These are phyloP conservation scores for Sigmodon hispidus DNA, from an alignment of 2,113 vertebrate genomes.

Conservation along the genomic window DNA sequence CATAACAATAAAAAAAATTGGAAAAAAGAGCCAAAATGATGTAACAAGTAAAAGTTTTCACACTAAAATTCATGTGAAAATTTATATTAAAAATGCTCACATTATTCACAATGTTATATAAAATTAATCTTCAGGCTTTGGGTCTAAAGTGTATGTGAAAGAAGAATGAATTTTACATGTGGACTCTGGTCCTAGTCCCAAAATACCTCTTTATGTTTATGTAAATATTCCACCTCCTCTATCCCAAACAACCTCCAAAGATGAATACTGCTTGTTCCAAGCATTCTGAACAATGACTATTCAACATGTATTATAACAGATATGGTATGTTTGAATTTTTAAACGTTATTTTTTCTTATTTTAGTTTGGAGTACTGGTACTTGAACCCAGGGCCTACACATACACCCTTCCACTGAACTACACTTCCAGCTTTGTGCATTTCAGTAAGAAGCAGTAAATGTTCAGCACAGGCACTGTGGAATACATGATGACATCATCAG, in stretches of 20 bases:
- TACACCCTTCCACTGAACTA: background rate
- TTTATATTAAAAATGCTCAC: background rate
- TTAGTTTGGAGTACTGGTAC: background rate
- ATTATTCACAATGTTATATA: background rate
- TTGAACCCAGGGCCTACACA: background rate
- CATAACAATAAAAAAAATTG: too few species aligned
- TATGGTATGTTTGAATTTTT: background rate
- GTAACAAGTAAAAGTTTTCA: background rate
- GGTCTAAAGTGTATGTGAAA: background rate
- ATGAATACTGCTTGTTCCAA: background rate
- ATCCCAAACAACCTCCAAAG: background rate
- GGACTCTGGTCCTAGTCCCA: background rate
- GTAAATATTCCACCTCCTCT: background rate
- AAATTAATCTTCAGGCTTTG: background rate
- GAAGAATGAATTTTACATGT: background rate
- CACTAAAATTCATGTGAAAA: background rate
- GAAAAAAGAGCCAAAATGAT: background rate
- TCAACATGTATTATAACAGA: background rate
- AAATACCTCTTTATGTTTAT: background rate
- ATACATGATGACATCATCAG: background rate
- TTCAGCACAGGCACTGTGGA: background rate
- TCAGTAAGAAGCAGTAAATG: background rate
- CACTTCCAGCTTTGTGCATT: background rate
- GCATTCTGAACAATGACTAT: background rate
- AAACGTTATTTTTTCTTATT: background rate